phyloP scores from a whole-genome alignment of 2,113 vertebrate genomes.

The Acanthisitta chloris region DNA sequence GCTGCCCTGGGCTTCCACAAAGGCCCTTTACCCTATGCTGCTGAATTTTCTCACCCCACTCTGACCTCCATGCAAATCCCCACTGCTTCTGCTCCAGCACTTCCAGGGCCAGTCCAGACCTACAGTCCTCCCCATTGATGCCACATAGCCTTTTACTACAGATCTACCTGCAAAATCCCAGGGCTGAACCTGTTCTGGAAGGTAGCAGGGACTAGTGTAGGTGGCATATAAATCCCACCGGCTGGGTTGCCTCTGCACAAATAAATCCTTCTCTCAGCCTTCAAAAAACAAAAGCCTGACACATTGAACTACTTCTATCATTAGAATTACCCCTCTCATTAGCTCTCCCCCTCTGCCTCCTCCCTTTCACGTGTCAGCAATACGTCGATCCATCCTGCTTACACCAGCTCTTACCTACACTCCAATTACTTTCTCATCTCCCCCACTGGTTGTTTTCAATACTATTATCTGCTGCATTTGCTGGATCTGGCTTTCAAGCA shows the following conservation, averaged over 20 bases:
- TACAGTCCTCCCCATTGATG: background rate
- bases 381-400: slow-evolving; percentile 45
- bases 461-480: slow-evolving; percentile 64
- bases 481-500: slow-evolving; percentile 40
- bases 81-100: background rate
- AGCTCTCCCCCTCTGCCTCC: slow-evolving; percentile 24
- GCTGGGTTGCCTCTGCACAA: background rate
- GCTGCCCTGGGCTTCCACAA: background rate
- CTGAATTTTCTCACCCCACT: background rate
- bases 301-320: slow-evolving; percentile 36
- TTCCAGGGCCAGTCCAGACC: background rate
- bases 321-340: slow-evolving; percentile 61
- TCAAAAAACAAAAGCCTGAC: slow-evolving; percentile 32
- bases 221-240: background rate
- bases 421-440: slow-evolving; percentile 59
- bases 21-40: background rate
- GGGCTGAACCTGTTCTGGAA: background rate
- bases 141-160: accelerated
- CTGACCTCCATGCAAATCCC: background rate
- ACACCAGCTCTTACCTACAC: slow-evolving; percentile 38
- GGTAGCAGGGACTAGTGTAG: accelerated
- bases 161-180: background rate
- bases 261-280: background rate
- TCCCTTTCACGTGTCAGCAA: slow-evolving; percentile 15
- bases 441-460: slow-evolving; percentile 63